Evolutionary conservation across 2,888 invertebrate species (phyloP).

Genomic region (Gari tellinella): DNA sequence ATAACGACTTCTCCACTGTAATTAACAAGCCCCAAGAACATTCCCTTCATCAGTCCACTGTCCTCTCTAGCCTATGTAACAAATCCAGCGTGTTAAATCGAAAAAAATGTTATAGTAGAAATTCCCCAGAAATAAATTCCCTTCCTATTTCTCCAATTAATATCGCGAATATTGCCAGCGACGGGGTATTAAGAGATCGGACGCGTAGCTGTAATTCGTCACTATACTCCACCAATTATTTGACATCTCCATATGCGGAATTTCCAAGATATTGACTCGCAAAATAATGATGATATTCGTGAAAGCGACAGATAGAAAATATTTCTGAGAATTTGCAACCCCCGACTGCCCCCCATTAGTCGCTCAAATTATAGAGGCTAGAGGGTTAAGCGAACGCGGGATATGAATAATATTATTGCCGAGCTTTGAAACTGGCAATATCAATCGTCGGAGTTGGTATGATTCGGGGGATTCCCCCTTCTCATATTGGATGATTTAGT

Average conservation of each 20-base stretch:
- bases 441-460: no score
- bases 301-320: constrained; percentile 60
- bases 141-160: constrained; percentile 45
- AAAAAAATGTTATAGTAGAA: no score
- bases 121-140: no score
- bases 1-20: no score
- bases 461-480: no score
- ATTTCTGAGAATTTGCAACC: constrained; percentile 45
- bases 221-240: constrained; percentile 50
- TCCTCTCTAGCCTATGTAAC: no score
- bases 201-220: constrained; percentile 51
- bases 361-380: constrained; percentile 47
- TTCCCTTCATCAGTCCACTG: no score
- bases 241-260: constrained; percentile 61
- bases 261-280: constrained; percentile 62
- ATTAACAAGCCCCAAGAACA: no score
- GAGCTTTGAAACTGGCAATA: background rate
- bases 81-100: no score
- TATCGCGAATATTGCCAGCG: constrained; percentile 49
- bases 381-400: constrained; percentile 41
- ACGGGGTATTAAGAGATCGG: constrained; percentile 56
- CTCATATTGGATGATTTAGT: no score
- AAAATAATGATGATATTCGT: constrained; percentile 59
- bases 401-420: constrained; percentile 33
- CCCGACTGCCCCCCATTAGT: constrained; percentile 56